Base-by-base conservation (phyloP, 2,888 invertebrate genomes). In the Pseudococcus longispinus region DNA sequence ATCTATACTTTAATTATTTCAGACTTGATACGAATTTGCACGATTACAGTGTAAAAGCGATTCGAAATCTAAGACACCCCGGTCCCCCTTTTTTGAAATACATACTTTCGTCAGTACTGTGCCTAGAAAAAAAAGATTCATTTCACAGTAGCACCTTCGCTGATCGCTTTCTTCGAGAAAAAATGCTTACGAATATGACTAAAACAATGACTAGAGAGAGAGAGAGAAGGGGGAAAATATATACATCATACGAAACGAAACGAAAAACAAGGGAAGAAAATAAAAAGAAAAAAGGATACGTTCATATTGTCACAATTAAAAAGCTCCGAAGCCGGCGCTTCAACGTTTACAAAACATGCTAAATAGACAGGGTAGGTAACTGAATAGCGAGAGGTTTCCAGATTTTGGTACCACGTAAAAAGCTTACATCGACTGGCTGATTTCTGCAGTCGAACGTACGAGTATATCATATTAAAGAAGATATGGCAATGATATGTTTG, bases 301-400 rank as follows among this genome's bases (percentile, higher is more conserved):
- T 70, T 70, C 9, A 70, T 70, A 70, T 70, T 70, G 70, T 70
- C 70, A 70, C 70, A 70, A 70, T 70, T 70, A 29, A 70, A 70
- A 70, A 70, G 70, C 70, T 70, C 70, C 70, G 70, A 70, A 70
- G 70, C 70, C 70, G 70, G 70, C 70, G 70, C 70, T 70, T 70
- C 70, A 70, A 70, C 29, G 29, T 70, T 20, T 70, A 70, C 15
- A 70, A 70, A 70, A 70, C 70, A 70, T 70, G 70, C 26, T 70
- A 29, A 60, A 29, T 70, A 70, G 70, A 60, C 3, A 60, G 11
- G 23, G 60, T 26, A 26, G 55, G 55, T 70, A 70, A 70, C 70
- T 70, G 70, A 70, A 70, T 18, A 70, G 70, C 70, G 70, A 70
- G 29, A 26, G 29, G 26, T 29, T 29, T 70, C 29, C 70, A 70